These are phyloP conservation scores for Chelonia mydas DNA, from an alignment of 2,797 vertebrate genomes.

Conservation along the genomic window DNA sequence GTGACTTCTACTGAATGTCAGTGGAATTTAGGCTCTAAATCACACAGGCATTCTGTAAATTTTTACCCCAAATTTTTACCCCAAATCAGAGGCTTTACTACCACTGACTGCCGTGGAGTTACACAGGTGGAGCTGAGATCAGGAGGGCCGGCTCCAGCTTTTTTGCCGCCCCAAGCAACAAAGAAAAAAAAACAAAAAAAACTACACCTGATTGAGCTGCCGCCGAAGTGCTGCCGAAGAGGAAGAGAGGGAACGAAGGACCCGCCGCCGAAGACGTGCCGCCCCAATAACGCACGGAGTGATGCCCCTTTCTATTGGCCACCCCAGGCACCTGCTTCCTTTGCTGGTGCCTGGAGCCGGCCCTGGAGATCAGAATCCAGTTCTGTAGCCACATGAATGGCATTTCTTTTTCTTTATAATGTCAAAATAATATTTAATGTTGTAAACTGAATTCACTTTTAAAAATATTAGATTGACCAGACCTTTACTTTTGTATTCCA, in stretches of 20 bases:
- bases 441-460: not conserved
- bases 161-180: too few relatives aligned
- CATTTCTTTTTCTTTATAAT: not conserved
- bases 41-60: not conserved
- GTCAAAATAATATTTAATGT: not conserved
- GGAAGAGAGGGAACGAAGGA: too few relatives aligned
- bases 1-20: not conserved
- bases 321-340: too few relatives aligned
- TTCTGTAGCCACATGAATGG: rapidly evolving
- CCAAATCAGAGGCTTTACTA: not conserved
- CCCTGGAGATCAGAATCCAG: not conserved
- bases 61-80: not conserved
- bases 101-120: not conserved
- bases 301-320: too few relatives aligned
- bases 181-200: too few relatives aligned
- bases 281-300: too few relatives aligned
- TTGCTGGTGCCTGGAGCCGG: too few relatives aligned
- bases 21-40: not conserved
- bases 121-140: not conserved
- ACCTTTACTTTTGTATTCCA: not conserved
- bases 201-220: too few relatives aligned
- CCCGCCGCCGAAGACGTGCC: too few relatives aligned
- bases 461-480: not conserved
- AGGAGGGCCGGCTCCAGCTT: not conserved
- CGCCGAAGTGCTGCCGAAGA: too few relatives aligned